Evolutionary conservation across 2,888 invertebrate species (phyloP), one percentile per base, ranked within the genome.

Genomic region (Latrodectus elegans): DNA sequence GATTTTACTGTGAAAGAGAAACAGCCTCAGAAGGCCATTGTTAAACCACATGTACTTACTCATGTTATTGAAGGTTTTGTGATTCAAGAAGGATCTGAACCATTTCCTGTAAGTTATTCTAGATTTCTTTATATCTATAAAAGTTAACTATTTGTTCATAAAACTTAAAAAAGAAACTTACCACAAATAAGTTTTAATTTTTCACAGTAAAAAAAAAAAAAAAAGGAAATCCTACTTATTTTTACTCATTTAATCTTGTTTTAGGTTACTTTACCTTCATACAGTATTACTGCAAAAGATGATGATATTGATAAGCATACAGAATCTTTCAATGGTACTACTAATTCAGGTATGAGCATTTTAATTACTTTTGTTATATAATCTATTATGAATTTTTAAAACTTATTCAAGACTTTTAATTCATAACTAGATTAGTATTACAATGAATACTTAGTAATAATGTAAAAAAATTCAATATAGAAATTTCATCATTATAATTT

Each of bases 31-130:
- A 89, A 88, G 71, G 90, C 90, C 0, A 90, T 90, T 14, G 90
- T 90, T 9, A 90, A 90, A 76, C 90, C 90, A 12, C 97, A 97
- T 92, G 97, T 99, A 10, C 93, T 99, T 78, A 98, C 98, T 0
- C 99, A 99, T 92, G 97, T 98, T 49, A 98, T 99, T 89, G 98
- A 98, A 92, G 98, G 98, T 78, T 98, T 97, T 92, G 96, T 99
- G 10, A 98, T 99, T 90, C 97, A 98, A 92, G 99, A 99, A 93
- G 97, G 94, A 92, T 91, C 92, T 14, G 93, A 93, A 90, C 92
- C 92, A 9, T 93, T 93, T 90, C 93, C 93, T 14, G 92, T 93
- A 90, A 91, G 92, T 17, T 76, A 4, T 15, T n/a, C 17, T 38
- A 64, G 15, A 15, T 76, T 64, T 60, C 11, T 55, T 74, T 74